Evolutionary conservation across 2,888 invertebrate genomes (phyloP), one percentile per base, ranked within the genome.

Genomic region (Myathropa florea): DNA sequence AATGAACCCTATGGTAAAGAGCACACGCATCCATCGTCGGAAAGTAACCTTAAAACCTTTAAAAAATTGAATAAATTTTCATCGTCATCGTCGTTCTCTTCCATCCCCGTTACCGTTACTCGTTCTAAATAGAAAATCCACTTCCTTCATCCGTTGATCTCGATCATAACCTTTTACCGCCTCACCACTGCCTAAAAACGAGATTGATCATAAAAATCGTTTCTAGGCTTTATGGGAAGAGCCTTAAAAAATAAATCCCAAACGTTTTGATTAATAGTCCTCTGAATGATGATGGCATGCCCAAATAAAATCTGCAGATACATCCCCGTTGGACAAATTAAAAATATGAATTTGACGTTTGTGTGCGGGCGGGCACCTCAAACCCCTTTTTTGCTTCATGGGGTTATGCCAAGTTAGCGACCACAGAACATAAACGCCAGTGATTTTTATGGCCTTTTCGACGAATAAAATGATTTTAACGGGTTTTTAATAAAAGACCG

Each of bases 201-300:
- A 46, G 57, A 21, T 7, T 33, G 21, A 75, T 75, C 18, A 24
- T 26, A 59, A 71, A 77, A 71, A 46, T 18, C 46, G 18, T 57
- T 55, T 61, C 21, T 24, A 21, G 28, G 39, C 63, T 70, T 71
- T 83, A 63, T 64, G 30, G 18, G 46, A n/a, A 46, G 36, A 70
- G 75, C 39, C 60, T 70, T 80, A 70, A 75, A n/a, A 78, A 64
- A 73, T 83, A 71, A 83, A 79, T 80, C 75, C 64, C 36, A 46
- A 46, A 64, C 59, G 64, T 75, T 77, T 84, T 80, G 79, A 80
- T 84, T 80, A 80, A 84, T 84, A 75, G 46, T 46, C 46, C 71
- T 61, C 70, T 75, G 65, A 39, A 75, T 46, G 46, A 46, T 46
- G 46, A 83, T 70, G 75, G 79, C 70, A 60, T 59, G 75, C 64